Conservation (phyloP, 2,113 vertebrate species). For the Emydocephalus ijimae region DNA sequence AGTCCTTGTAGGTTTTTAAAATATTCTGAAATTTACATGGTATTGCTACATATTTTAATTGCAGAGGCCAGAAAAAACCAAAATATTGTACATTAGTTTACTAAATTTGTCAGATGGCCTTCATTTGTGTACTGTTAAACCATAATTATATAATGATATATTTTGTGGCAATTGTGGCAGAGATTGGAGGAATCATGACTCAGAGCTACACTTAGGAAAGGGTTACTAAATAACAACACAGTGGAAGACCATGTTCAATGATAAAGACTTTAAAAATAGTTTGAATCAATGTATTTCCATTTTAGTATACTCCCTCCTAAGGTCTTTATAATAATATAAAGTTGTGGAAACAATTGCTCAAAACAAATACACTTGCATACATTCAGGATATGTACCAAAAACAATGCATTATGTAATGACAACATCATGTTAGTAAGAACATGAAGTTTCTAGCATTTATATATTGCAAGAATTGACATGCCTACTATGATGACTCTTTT, state of each 20-base stretch:
- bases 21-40: neutral
- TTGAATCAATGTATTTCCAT: slow-evolving; percentile 2
- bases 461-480: too few species aligned
- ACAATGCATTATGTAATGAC: too few species aligned
- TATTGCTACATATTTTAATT: neutral
- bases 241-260: neutral
- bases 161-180: neutral
- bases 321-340: slow-evolving; percentile 21
- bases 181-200: neutral
- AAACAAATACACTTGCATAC: neutral
- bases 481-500: too few species aligned
- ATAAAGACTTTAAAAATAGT: neutral
- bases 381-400: too few species aligned
- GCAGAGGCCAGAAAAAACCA: neutral
- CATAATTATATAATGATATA: neutral
- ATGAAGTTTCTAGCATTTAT: too few species aligned
- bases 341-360: slow-evolving; percentile 4
- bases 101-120: neutral
- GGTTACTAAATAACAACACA: neutral
- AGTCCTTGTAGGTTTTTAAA: neutral
- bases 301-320: neutral
- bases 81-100: neutral
- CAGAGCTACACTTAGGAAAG: slow-evolving; percentile 30
- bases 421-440: too few species aligned
- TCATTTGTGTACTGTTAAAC: neutral